phyloP scores from a whole-genome alignment of 2,888 invertebrate species.

The Antheraea assamensis region DNA sequence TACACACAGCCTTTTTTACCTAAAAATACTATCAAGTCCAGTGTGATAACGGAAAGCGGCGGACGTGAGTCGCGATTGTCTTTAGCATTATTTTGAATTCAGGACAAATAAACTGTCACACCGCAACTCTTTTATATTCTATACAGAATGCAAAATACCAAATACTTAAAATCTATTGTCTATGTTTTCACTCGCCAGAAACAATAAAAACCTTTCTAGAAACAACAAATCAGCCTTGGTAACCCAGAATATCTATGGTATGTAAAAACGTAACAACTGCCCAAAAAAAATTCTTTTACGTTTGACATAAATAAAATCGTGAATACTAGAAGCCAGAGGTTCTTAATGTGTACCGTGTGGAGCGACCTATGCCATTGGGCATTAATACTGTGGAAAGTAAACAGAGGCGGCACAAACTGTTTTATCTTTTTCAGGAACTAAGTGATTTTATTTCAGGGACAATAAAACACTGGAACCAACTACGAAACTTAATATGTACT shows the following conservation, averaged over 20 bases:
- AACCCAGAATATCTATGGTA: not conserved
- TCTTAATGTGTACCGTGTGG: too few relatives aligned
- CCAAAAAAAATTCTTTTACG: too few relatives aligned
- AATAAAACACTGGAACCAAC: too few relatives aligned
- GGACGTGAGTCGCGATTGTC: constrained; percentile 8
- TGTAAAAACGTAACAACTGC: too few relatives aligned
- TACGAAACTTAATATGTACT: too few relatives aligned
- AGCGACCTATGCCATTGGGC: too few relatives aligned
- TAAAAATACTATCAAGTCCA: constrained; percentile 2
- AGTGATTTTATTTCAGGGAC: too few relatives aligned
- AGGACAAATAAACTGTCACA: constrained; percentile 8
- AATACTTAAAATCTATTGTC: not conserved
- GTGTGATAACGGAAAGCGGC: constrained; percentile 2
- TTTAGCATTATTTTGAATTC: constrained; percentile 5
- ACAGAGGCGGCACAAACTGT: too few relatives aligned
- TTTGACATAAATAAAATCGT: too few relatives aligned
- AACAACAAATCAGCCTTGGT: not conserved
- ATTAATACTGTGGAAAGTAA: too few relatives aligned
- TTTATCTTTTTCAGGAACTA: too few relatives aligned
- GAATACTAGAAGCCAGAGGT: too few relatives aligned
- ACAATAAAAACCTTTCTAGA: not conserved
- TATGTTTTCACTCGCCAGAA: not conserved
- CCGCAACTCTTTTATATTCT: not conserved
- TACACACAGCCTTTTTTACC: not conserved
- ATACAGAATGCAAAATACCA: not conserved